Base-by-base conservation (phyloP, 2,888 invertebrate species). In the Noctuana brunneofusca region DNA sequence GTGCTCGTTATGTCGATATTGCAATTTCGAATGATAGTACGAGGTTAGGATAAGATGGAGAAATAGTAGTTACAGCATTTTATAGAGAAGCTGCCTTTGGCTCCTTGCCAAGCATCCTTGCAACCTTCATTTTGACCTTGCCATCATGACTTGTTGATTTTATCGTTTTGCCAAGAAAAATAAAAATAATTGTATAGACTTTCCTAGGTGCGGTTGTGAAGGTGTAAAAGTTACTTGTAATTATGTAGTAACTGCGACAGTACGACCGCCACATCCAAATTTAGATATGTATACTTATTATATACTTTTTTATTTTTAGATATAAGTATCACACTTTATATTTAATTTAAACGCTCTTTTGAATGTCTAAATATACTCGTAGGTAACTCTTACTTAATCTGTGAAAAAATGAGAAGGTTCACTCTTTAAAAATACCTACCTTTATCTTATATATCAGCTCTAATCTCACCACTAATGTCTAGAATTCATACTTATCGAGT, bases 81-180 rank as follows among this genome's bases (percentile, higher is more conserved):
- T 41, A 71, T 69, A 64, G 64, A 77, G 71, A 75, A 76, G 71
- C 71, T 75, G 74, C 65, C 22, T 64, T 69, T 86, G 85, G 84
- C 81, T 48, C 9, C 18, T 16, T 16, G 83, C 85, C 85, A 85
- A 71, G 48, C 50, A 64, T 66, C 68, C 66, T 50, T 68, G 69
- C 68, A 70, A 69, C 69, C 69, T 68, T 67, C 63, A 64, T 66
- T 62, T 64, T 69, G 63, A 60, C 58, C 65, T 65, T 62, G 64
- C 53, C 56, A 52, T 59, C 49, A 30, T 59, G 59, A 53, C 59
- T 53, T 53, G 53, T 59, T 59, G 55, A 50, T 58, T 27, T 27
- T 52, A 59, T 41, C 14, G 52, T 43, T 52, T 49, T 6, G 14
- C 9, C 49, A 27, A 16, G 14, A 27, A 24, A 49, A 20, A 49